Conservation (phyloP, 2,113 vertebrate species). For the Cranoglanis bouderius region DNA sequence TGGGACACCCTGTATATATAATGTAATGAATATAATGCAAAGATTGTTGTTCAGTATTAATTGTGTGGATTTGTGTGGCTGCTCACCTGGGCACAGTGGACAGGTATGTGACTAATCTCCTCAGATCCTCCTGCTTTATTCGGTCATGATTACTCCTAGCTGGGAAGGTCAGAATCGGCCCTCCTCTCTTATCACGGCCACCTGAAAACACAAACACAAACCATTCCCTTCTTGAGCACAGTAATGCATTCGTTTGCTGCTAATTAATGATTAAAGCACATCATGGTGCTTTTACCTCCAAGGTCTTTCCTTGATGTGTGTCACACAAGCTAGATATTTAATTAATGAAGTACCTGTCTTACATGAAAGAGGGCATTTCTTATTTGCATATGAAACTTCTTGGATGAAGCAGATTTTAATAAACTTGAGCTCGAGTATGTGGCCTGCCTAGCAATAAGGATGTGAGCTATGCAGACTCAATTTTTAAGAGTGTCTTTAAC, state of each 20-base stretch:
- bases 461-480: not conserved
- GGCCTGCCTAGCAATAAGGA: not conserved
- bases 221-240: not conserved
- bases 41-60: not conserved
- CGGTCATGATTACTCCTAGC: conserved; percentile 97
- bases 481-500: not conserved
- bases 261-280: not conserved
- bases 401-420: not conserved
- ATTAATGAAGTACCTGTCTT: conserved; percentile 2
- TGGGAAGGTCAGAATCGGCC: conserved; percentile 95
- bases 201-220: conserved; percentile 71
- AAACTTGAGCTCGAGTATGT: not conserved
- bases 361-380: not conserved
- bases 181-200: conserved; percentile 95
- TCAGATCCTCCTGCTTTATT: conserved; percentile 97
- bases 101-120: conserved; percentile 96
- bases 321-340: not conserved
- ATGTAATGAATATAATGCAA: not conserved
- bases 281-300: not conserved
- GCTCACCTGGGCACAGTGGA: conserved; percentile 91
- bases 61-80: not conserved
- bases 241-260: not conserved
- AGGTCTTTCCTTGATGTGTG: not conserved
- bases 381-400: not conserved
- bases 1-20: not conserved